phyloP scores from a whole-genome alignment of 2,113 vertebrate genomes.

The Chamaea fasciata region DNA sequence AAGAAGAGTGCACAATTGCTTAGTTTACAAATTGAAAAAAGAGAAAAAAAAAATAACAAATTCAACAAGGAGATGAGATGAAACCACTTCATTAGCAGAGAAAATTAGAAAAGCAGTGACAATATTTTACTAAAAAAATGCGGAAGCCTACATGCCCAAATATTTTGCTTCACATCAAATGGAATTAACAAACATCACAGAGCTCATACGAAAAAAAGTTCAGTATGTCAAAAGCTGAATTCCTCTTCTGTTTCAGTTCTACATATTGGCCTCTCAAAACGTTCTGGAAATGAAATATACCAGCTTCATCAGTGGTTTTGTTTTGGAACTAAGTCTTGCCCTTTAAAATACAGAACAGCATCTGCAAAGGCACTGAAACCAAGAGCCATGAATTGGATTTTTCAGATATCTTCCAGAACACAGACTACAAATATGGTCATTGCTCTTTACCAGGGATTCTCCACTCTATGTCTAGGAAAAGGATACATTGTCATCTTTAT shows the following conservation, averaged over 20 bases:
- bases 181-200: neutral
- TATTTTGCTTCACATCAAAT: neutral
- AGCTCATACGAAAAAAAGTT: neutral
- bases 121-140: neutral
- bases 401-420: neutral
- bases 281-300: neutral
- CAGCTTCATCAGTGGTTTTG: neutral
- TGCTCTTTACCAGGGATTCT: neutral
- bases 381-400: neutral
- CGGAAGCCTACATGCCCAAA: neutral
- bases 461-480: neutral
- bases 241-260: neutral
- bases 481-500: neutral
- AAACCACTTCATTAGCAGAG: neutral
- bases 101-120: neutral
- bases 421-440: accelerated
- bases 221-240: neutral
- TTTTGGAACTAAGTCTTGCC: neutral
- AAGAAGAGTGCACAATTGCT: neutral
- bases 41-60: neutral
- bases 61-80: neutral
- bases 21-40: neutral
- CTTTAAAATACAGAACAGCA: neutral
- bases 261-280: neutral
- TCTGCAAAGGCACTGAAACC: neutral